Evolutionary conservation across 2,113 vertebrate species (phyloP).

Genomic region (Dendropsophus ebraccatus): DNA sequence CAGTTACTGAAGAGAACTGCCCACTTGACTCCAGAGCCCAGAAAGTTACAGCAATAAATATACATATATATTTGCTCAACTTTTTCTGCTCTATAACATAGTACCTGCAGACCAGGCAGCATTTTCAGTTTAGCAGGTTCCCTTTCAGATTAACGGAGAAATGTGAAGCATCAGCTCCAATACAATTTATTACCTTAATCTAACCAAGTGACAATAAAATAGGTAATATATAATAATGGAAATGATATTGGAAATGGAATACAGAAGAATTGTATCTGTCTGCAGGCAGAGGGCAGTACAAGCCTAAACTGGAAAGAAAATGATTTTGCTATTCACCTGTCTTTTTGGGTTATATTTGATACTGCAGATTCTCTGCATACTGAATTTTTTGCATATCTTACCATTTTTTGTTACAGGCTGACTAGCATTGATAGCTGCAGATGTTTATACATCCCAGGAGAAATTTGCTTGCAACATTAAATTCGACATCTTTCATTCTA

Average conservation of each 20-base stretch:
- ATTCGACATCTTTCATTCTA: constrained; percentile 15
- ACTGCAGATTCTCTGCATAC: not conserved
- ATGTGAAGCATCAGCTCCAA: too few species aligned
- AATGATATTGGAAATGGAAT: not conserved
- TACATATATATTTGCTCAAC: too few species aligned
- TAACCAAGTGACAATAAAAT: not conserved
- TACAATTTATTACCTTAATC: too few species aligned
- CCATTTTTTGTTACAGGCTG: not conserved
- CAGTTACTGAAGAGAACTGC: too few species aligned
- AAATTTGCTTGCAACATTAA: constrained; percentile 24
- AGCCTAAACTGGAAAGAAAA: not conserved
- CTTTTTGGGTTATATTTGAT: not conserved
- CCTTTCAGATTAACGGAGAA: too few species aligned
- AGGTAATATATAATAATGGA: not conserved
- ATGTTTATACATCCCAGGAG: not conserved
- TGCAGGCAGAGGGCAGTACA: constrained; percentile 45
- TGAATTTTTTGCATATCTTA: not conserved
- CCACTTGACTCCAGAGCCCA: too few species aligned
- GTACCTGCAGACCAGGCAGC: too few species aligned
- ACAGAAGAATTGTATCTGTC: not conserved
- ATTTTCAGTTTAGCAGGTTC: too few species aligned
- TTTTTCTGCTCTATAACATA: too few species aligned
- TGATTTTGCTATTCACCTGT: not conserved
- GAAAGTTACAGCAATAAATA: too few species aligned
- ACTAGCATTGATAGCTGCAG: constrained; percentile 33